Evolutionary conservation across 1,140 invertebrate genomes (phyloP).

Genomic region (Eulimnadia texana): DNA sequence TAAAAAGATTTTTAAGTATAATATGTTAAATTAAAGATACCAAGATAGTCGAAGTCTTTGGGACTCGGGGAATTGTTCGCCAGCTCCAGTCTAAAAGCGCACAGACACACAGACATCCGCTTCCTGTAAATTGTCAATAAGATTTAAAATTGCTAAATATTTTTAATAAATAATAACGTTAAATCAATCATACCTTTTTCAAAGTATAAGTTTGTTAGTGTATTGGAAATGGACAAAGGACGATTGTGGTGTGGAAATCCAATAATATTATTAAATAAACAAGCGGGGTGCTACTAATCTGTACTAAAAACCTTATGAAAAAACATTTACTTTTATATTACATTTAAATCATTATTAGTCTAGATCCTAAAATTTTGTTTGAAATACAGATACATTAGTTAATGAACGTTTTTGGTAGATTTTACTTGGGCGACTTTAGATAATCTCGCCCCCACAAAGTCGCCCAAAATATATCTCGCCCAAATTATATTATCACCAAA

Average conservation of each 20-base stretch:
- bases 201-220: not conserved
- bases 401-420: too few species aligned
- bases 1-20: too few species aligned
- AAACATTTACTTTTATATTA: not conserved
- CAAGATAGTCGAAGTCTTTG: conserved; percentile 18
- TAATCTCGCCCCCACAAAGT: too few species aligned
- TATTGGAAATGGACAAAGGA: too few species aligned
- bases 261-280: not conserved
- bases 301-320: not conserved
- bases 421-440: too few species aligned
- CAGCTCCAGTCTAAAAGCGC: conserved; percentile 24
- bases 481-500: too few species aligned
- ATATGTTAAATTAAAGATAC: too few species aligned
- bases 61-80: conserved; percentile 20
- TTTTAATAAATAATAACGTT: not conserved
- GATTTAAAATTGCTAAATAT: not conserved
- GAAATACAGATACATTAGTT: too few species aligned
- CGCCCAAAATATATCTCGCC: too few species aligned
- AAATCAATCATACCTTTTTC: not conserved
- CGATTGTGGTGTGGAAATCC: too few species aligned
- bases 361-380: too few species aligned
- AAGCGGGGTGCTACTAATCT: not conserved
- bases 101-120: conserved; percentile 24
- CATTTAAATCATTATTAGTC: too few species aligned
- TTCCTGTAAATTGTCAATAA: not conserved